phyloP scores from a whole-genome alignment of 2,888 invertebrate genomes.

The Yponomeuta sedellus region DNA sequence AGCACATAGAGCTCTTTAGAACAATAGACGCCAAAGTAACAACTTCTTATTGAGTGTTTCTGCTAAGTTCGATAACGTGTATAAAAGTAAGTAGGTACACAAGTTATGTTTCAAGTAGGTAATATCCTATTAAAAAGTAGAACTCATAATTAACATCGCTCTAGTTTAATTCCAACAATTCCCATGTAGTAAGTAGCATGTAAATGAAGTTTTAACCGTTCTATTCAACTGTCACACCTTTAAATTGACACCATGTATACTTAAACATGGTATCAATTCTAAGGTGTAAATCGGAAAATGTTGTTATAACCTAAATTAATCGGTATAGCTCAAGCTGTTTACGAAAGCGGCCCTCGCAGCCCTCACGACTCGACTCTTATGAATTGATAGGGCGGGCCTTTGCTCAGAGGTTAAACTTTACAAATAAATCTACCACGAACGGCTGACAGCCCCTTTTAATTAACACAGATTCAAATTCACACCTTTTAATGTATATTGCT shows the following conservation, averaged over 20 bases:
- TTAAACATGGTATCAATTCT: conserved; percentile 15
- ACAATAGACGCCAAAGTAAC: no score
- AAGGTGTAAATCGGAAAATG: background rate
- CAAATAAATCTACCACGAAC: background rate
- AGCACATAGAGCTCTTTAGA: background rate
- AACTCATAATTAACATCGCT: background rate
- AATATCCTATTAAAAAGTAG: background rate
- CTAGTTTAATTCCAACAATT: background rate
- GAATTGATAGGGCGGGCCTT: background rate
- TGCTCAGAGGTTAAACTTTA: background rate
- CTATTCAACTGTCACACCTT: background rate
- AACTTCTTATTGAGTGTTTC: no score
- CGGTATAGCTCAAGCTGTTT: background rate
- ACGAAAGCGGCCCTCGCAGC: background rate
- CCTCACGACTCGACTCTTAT: background rate
- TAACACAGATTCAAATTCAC: conserved; percentile 13
- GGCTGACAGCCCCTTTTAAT: conserved; percentile 9
- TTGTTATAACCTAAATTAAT: conserved; percentile 9
- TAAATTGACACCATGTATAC: conserved; percentile 20
- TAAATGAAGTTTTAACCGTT: background rate
- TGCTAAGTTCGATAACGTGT: no score
- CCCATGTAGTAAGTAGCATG: background rate
- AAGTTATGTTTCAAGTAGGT: no score
- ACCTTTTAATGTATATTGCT: conserved; percentile 6
- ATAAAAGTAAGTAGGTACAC: no score